phyloP scores from a whole-genome alignment of 2,113 vertebrate species.

The Bettongia penicillata region DNA sequence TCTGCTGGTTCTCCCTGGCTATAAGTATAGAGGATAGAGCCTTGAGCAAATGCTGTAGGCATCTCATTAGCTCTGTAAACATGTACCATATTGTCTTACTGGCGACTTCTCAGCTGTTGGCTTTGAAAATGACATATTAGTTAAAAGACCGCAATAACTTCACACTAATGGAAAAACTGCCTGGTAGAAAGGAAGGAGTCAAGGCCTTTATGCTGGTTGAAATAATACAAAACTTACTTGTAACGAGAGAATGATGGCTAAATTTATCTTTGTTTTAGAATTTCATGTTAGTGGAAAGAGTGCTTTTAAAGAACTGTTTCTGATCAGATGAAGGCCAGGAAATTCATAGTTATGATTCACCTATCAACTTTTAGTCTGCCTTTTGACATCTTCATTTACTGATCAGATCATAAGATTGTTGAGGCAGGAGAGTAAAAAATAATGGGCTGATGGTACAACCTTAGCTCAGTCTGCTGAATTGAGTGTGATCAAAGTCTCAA shows the following conservation, averaged over 20 bases:
- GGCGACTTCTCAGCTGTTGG: slow-evolving; percentile 8
- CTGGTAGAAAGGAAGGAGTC: background rate
- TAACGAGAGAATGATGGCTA: background rate
- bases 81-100: background rate
- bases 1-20: background rate
- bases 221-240: slow-evolving; percentile 16
- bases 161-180: slow-evolving; percentile 30
- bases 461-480: background rate
- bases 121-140: slow-evolving; percentile 23
- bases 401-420: slow-evolving; percentile 46
- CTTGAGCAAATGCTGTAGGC: background rate
- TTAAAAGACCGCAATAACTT: background rate
- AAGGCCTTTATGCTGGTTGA: slow-evolving; percentile 12
- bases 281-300: background rate
- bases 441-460: slow-evolving; percentile 56
- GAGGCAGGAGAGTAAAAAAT: slow-evolving; percentile 51
- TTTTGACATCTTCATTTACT: slow-evolving; percentile 61
- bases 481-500: slow-evolving; percentile 54
- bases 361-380: slow-evolving; percentile 58
- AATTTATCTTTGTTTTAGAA: background rate
- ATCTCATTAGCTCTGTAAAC: background rate
- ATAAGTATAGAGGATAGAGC: slow-evolving; percentile 8
- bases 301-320: slow-evolving; percentile 37
- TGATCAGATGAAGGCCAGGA: slow-evolving; percentile 49
- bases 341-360: slow-evolving; percentile 61